These are phyloP conservation scores for Taxidea taxus DNA, from an alignment of 2,113 vertebrate species.

Conservation along the genomic window DNA sequence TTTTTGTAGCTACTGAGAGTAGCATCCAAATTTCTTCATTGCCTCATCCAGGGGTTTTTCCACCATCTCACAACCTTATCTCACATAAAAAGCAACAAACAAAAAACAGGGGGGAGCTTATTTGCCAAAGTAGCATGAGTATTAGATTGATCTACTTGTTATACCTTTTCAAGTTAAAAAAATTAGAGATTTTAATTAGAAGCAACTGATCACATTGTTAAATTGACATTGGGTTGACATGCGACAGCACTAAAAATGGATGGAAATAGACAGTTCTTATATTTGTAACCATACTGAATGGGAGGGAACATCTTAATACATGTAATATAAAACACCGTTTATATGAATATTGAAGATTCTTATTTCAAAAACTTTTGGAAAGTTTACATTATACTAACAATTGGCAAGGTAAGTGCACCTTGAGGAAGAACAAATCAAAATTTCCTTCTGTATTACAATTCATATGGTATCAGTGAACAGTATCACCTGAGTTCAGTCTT, in stretches of 20 bases:
- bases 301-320: not conserved
- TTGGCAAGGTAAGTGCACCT: slow-evolving; percentile 84
- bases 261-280: slow-evolving; percentile 48
- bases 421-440: not conserved
- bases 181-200: slow-evolving; percentile 62
- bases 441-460: not conserved
- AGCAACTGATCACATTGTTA: slow-evolving; percentile 65
- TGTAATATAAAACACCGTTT: not conserved
- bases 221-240: slow-evolving; percentile 41
- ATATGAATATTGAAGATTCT: not conserved
- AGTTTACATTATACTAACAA: slow-evolving; percentile 78
- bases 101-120: not conserved
- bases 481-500: not conserved
- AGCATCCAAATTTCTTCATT: not conserved
- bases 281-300: not conserved
- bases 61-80: not conserved
- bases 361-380: not conserved
- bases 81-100: not conserved
- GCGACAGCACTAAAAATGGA: slow-evolving; percentile 53
- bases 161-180: slow-evolving; percentile 66
- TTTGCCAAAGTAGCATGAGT: slow-evolving; percentile 53
- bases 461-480: not conserved
- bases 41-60: not conserved
- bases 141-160: slow-evolving; percentile 59
- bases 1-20: not conserved